These are phyloP conservation scores for Xestobium rufovillosum DNA, from an alignment of 2,888 invertebrate genomes.

Conservation along the genomic window DNA sequence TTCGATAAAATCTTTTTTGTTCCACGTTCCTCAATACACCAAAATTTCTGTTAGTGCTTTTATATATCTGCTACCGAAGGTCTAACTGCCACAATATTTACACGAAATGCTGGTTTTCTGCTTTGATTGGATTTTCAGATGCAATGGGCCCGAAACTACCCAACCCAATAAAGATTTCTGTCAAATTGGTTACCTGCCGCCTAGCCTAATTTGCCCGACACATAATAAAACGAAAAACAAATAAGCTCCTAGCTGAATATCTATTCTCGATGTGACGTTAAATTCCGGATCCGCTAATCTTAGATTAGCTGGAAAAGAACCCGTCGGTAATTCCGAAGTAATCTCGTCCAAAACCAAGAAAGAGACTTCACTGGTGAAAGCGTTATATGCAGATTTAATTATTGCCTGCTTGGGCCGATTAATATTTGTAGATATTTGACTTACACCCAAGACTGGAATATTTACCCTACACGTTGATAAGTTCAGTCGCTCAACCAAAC, in stretches of 20 bases:
- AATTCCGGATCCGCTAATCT: slow-evolving; percentile 18
- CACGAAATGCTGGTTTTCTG: too few relatives aligned
- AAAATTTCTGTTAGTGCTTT: neutral
- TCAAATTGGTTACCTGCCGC: slow-evolving; percentile 6
- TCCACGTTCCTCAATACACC: neutral
- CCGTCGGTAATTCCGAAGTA: too few relatives aligned
- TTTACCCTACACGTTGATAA: too few relatives aligned
- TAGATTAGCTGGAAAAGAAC: slow-evolving; percentile 17
- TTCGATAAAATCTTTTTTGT: neutral
- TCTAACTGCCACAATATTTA: too few relatives aligned
- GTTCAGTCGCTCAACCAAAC: too few relatives aligned
- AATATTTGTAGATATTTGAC: too few relatives aligned
- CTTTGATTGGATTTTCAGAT: neutral
- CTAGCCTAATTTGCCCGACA: slow-evolving; percentile 14
- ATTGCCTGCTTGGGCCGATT: too few relatives aligned
- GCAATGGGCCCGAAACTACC: slow-evolving; percentile 17
- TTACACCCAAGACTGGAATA: too few relatives aligned
- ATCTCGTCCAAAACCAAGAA: too few relatives aligned
- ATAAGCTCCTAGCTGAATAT: slow-evolving; percentile 17
- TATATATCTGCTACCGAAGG: too few relatives aligned
- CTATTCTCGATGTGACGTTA: slow-evolving; percentile 14
- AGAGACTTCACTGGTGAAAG: too few relatives aligned
- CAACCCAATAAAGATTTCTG: slow-evolving; percentile 18
- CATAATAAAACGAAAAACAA: slow-evolving; percentile 14
- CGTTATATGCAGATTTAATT: too few relatives aligned